Base-by-base conservation (phyloP, 2,888 invertebrate species). In the Plagodis pulveraria region DNA sequence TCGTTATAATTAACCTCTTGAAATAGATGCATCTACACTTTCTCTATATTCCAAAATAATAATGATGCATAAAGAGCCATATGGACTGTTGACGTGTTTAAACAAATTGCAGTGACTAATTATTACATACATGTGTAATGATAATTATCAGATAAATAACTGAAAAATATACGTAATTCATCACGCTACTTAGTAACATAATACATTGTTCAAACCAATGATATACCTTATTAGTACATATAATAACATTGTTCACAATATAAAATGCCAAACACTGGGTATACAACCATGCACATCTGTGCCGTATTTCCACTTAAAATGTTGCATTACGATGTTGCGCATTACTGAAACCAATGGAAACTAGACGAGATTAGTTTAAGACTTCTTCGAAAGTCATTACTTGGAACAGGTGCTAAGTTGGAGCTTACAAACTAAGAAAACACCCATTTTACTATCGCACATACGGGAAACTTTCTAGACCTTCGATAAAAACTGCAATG, bases 301-400 rank as follows among this genome's bases (percentile, higher is more conserved):
- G 11, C 6, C 6, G 41, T 12, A 48, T 61, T 51, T 52, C 8
- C 47, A 49, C 52, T 59, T 53, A 57, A 46, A 55, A 62, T 52
- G 59, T 59, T 45, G 51, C 48, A 44, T 38, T 49, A 63, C 58
- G 58, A 58, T 47, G 36, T 52, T 41, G 36, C 33, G 46, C 56
- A 55, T 52, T 56, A 59, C 62, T 46, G 48, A 42, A 47, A 35
- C 59, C 5, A 51, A 51, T 62, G 41, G 53, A 52, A 65, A 50
- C 50, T 38, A 56, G 62, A 61, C 54, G 54, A 54, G 45, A 58
- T 63, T 63, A 66, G 66, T 63, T 63, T 54, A 50, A 61, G 54
- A 58, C 54, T 61, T 61, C 56, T 58, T 58, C 41, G 8, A 61
- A 61, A 54, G 44, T 40, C 45, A 58, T 63, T 63, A 63, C 54